These are phyloP conservation scores for Xestia ashworthii DNA, from an alignment of 2,888 invertebrate genomes.

Conservation along the genomic window DNA sequence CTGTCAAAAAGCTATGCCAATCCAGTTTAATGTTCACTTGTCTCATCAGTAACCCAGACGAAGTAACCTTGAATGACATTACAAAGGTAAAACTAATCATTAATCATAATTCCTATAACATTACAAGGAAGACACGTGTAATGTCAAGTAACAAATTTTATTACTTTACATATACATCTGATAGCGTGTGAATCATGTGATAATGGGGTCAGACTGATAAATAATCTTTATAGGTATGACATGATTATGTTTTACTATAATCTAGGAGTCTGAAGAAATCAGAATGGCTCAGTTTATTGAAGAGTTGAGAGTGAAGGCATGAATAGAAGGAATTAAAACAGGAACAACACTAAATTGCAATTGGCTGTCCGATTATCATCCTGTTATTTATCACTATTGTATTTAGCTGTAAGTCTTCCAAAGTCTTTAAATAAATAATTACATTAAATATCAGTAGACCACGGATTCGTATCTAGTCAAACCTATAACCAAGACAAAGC, in stretches of 20 bases:
- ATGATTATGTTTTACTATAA: conserved; percentile 28
- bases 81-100: not conserved
- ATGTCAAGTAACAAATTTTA: conserved; percentile 37
- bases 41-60: not conserved
- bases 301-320: not conserved
- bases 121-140: conserved; percentile 42
- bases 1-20: too few relatives aligned
- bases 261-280: conserved; percentile 36
- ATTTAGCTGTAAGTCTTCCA: too few relatives aligned
- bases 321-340: not conserved
- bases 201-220: conserved; percentile 39
- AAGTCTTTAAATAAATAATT: too few relatives aligned
- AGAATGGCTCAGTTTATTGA: conserved; percentile 4
- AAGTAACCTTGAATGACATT: conserved; percentile 14
- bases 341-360: not conserved
- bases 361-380: too few relatives aligned
- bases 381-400: too few relatives aligned
- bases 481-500: too few relatives aligned
- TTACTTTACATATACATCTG: conserved; percentile 31
- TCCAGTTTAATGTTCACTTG: not conserved
- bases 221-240: conserved; percentile 26
- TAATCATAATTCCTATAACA: not conserved
- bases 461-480: too few relatives aligned
- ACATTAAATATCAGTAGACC: too few relatives aligned
- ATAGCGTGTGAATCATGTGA: conserved; percentile 35